A percentile compares a stretch with the other conserved stretches of the same genome.
Evolutionary conservation across 1,140 invertebrate genomes (phyloP).

Genomic region (Rhagoletis zephyria): DNA sequence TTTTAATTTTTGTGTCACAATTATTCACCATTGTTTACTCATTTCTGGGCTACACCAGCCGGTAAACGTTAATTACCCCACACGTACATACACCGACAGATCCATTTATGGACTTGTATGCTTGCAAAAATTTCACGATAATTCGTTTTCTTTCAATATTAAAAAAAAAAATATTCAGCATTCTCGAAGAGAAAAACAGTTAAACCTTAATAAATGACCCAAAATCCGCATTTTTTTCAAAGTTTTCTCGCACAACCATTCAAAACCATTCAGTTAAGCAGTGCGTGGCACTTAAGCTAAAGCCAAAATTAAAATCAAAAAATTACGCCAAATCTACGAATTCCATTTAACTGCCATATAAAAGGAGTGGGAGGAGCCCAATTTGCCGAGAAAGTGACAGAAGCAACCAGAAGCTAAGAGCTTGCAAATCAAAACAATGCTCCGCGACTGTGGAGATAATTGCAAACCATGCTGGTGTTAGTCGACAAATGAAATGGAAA

Average conservation of each 20-base stretch:
- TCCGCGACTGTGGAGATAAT: neutral
- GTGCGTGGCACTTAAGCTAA: neutral
- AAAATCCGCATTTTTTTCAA: neutral
- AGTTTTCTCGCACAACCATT: conserved; percentile 15
- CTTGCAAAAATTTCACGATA: neutral
- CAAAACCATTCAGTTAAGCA: conserved; percentile 1
- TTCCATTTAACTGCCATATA: neutral
- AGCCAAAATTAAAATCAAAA: neutral
- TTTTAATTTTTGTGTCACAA: neutral
- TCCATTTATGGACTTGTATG: neutral
- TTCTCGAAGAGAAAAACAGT: neutral
- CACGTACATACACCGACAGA: neutral
- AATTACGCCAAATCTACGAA: neutral
- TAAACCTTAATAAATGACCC: conserved; percentile 10
- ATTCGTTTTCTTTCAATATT: neutral
- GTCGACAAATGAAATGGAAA: neutral
- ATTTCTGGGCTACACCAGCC: neutral
- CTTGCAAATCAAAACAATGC: neutral
- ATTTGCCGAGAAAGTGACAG: conserved; percentile 1
- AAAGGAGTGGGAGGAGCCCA: neutral
- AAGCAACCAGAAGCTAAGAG: neutral
- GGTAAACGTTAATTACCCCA: neutral
- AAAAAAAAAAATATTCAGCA: neutral
- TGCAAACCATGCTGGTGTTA: no score
- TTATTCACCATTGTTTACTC: neutral